Conservation (phyloP, 1,140 invertebrate species). For the Lordiphosa clarofinis region DNA sequence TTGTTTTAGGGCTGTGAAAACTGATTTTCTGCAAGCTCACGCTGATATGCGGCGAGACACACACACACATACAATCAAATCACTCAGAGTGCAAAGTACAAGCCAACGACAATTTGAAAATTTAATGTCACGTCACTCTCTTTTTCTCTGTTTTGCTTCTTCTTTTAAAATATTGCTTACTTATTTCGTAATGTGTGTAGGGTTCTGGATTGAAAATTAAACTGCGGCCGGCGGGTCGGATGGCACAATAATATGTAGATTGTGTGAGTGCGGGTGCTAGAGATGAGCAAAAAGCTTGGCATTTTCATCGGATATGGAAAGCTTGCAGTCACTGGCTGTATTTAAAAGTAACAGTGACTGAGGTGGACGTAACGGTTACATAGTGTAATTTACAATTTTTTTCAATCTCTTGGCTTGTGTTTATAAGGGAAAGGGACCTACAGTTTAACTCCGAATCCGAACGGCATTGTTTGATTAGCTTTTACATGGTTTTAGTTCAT, state of each 20-base stretch:
- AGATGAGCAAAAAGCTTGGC: too few relatives aligned
- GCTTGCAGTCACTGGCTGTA: too few relatives aligned
- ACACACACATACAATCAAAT: slow-evolving; percentile 9
- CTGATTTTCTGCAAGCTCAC: slow-evolving; percentile 55
- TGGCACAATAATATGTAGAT: slow-evolving; percentile 26
- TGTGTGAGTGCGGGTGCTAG: too few relatives aligned
- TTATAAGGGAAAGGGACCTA: too few relatives aligned
- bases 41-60: slow-evolving; percentile 43
- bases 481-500: too few relatives aligned
- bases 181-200: slow-evolving; percentile 48
- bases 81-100: slow-evolving; percentile 52
- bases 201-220: slow-evolving; percentile 29
- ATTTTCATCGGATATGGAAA: too few relatives aligned
- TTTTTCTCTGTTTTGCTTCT: slow-evolving; percentile 7
- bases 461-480: too few relatives aligned
- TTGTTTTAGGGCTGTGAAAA: slow-evolving; percentile 2
- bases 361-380: too few relatives aligned
- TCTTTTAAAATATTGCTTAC: slow-evolving; percentile 36
- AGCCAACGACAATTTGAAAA: background rate
- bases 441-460: too few relatives aligned
- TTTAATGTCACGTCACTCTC: background rate
- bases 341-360: too few relatives aligned
- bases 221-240: slow-evolving; percentile 45
- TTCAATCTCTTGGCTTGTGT: too few relatives aligned
- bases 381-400: too few relatives aligned